Percentiles rank a stretch among this genome's conserved stretches.
These are phyloP conservation scores for Drosophila anomalata DNA, from an alignment of 2,888 invertebrate genomes.

Conservation along the genomic window DNA sequence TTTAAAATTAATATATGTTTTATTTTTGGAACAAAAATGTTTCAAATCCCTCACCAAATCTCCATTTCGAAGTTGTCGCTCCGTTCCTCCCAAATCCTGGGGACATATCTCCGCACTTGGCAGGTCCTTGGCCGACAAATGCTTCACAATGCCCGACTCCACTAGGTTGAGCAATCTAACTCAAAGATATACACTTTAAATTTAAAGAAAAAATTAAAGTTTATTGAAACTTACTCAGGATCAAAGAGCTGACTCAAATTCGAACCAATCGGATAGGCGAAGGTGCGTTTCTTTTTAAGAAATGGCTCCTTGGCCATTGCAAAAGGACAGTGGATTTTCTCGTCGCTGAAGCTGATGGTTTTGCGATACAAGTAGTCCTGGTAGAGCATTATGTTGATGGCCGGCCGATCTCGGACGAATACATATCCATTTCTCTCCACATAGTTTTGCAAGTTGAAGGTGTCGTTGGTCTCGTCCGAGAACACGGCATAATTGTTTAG, in stretches of 20 bases:
- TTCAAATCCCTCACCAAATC: conserved; percentile 85
- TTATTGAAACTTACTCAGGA: conserved; percentile 86
- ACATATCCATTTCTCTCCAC: conserved; percentile 85
- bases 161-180: conserved; percentile 88
- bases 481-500: conserved; percentile 81
- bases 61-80: conserved; percentile 89
- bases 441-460: conserved; percentile 83
- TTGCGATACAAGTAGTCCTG: conserved; percentile 88
- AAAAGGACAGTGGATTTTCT: conserved; percentile 89
- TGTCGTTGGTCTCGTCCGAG: conserved; percentile 81
- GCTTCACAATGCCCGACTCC: conserved; percentile 90
- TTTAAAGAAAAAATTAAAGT: not conserved
- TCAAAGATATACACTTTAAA: not conserved
- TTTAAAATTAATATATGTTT: not conserved
- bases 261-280: conserved; percentile 88
- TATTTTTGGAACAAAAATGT: not conserved
- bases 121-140: conserved; percentile 86
- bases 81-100: conserved; percentile 91
- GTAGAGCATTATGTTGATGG: conserved; percentile 89
- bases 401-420: conserved; percentile 89
- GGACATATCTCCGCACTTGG: conserved; percentile 93
- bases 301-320: conserved; percentile 90
- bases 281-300: conserved; percentile 88
- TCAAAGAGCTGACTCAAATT: conserved; percentile 87
- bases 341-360: conserved; percentile 85